phyloP scores from a whole-genome alignment of 2,113 vertebrate species.

The Zapornia atra region DNA sequence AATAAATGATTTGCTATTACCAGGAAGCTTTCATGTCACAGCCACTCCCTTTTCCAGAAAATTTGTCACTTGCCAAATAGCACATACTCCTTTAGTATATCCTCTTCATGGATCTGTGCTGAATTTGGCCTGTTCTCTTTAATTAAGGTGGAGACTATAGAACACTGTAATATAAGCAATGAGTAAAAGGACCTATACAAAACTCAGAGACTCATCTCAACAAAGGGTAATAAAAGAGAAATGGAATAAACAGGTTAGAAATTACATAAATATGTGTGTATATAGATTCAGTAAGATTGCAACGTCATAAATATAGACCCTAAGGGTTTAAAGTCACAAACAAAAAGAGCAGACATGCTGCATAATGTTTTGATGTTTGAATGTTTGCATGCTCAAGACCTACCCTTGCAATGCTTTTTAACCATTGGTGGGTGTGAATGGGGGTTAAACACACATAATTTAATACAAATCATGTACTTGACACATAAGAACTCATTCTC shows the following conservation, averaged over 20 bases:
- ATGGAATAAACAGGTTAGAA: background rate
- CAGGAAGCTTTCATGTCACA: background rate
- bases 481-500: background rate
- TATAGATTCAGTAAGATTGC: background rate
- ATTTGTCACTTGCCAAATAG: background rate
- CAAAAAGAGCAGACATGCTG: background rate
- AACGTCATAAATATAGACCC: background rate
- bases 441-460: background rate
- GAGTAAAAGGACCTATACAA: background rate
- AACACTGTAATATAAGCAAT: background rate
- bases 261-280: background rate
- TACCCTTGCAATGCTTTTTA: background rate
- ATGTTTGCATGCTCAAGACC: background rate
- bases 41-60: background rate
- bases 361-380: background rate
- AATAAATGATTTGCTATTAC: background rate
- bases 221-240: background rate
- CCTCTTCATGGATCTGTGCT: background rate
- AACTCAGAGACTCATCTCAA: background rate
- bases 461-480: background rate
- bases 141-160: background rate
- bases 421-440: background rate
- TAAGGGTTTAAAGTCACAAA: background rate
- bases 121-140: background rate
- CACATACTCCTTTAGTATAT: background rate